Conservation (phyloP, 2,797 vertebrate genomes). For the Holocentrus rufus region DNA sequence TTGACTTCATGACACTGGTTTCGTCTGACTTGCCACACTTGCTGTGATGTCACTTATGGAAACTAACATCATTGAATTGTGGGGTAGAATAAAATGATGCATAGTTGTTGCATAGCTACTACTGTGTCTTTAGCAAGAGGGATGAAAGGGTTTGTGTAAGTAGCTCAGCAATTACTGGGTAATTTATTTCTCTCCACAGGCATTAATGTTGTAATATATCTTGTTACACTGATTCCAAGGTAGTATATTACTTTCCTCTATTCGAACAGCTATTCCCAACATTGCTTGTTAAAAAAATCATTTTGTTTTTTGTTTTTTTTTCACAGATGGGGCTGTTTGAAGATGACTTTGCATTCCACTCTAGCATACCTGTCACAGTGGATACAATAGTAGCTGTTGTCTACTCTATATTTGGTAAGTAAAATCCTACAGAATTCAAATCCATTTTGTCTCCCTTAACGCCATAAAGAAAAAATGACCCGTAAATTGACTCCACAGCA, state of each 20-base stretch:
- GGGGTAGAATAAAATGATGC: too few relatives aligned
- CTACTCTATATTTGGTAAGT: slow-evolving; percentile 81
- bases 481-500: not conserved
- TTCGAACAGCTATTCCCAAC: not conserved
- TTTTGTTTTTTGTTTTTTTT: not conserved
- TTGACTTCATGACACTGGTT: too few relatives aligned
- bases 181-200: too few relatives aligned
- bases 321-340: slow-evolving; percentile 73
- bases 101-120: too few relatives aligned
- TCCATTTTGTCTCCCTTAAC: not conserved
- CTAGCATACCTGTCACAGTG: slow-evolving; percentile 75
- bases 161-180: too few relatives aligned
- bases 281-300: not conserved
- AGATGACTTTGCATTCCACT: slow-evolving; percentile 74
- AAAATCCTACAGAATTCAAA: slow-evolving; percentile 5
- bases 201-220: too few relatives aligned
- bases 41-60: too few relatives aligned
- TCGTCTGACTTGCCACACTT: too few relatives aligned
- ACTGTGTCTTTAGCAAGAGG: too few relatives aligned
- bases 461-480: not conserved
- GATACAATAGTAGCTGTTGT: slow-evolving; percentile 78
- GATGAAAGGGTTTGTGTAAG: too few relatives aligned
- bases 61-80: too few relatives aligned
- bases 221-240: not conserved
- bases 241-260: not conserved